These are phyloP conservation scores for Rhabdomys pumilio DNA, from an alignment of 2,797 vertebrate species.

Conservation along the genomic window DNA sequence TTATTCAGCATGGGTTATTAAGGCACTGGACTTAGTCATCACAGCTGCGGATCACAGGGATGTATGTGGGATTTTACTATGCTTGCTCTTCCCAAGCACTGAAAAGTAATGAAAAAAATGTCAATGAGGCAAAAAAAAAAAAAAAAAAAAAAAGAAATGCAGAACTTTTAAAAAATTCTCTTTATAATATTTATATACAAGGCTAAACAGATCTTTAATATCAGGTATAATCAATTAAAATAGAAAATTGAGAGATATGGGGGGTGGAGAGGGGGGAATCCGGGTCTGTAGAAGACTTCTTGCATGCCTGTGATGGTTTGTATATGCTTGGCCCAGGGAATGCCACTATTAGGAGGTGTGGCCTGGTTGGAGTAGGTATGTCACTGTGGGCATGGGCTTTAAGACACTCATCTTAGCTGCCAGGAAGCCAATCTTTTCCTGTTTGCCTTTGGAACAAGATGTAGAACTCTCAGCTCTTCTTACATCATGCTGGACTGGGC, in stretches of 20 bases:
- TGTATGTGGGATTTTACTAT: background rate
- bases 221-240: background rate
- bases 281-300: background rate
- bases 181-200: background rate
- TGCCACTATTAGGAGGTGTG: background rate
- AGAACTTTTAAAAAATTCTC: background rate
- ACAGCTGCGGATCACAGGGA: background rate
- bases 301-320: background rate
- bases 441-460: background rate
- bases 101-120: slow-evolving; percentile 43
- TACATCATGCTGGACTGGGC: background rate
- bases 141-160: too few relatives aligned
- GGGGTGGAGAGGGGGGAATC: too few relatives aligned
- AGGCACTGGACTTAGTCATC: background rate
- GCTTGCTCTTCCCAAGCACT: slow-evolving; percentile 17
- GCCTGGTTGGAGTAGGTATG: background rate
- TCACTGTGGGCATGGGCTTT: background rate
- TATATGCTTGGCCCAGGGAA: background rate
- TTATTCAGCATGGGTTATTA: background rate
- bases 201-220: background rate
- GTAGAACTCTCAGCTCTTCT: background rate
- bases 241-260: background rate
- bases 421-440: background rate
- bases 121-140: background rate
- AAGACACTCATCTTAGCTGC: background rate